Evolutionary conservation across 2,888 invertebrate species (phyloP), one percentile per base, ranked within the genome.

Genomic region (Tillus elongatus): DNA sequence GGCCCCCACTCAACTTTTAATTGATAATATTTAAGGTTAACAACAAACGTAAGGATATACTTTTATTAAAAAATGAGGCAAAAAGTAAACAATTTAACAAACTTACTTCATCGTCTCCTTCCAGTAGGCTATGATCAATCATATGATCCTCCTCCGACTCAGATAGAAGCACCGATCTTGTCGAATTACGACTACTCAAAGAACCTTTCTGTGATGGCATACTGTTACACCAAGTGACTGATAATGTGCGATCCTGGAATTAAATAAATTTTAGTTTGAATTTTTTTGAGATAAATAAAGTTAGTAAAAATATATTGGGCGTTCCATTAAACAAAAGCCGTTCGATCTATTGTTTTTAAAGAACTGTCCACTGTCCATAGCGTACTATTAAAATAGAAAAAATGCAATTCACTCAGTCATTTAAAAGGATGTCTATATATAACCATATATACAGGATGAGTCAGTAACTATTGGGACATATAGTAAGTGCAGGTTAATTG

Each of bases 131-230:
- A 40, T 62, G 63, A 42, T 66, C 67, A 11, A 61, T 57, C 29
- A 67, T 49, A 30, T 67, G 64, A 39, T 68, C 68, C 42, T 66
- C 66, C 16, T 63, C 65, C 3, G 61, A 60, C 43, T 67, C 67
- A 26, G 63, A 63, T 31, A 66, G 54, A 33, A 64, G 40, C 9
- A 63, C 60, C 6, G 60, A 60, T 30, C 60, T 43, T 6, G 50
- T 49, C 3, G 53, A 40, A 19, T 37, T 16, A 14, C 54, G 50
- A 3, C 55, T 52, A 40, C 57, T 59, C 29, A 57, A 46, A 39
- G 57, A 59, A 15, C 50, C 59, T 42, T 51, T 61, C 30, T 57
- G 38, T 39, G 24, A 19, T 8, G 55, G 11, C 6, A 49, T 42
- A 35, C 40, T 50, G 31, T 44, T 57, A 50, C 60, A 60, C 67